These are phyloP conservation scores for Hybognathus amarus DNA, from an alignment of 2,797 vertebrate species.

Conservation along the genomic window DNA sequence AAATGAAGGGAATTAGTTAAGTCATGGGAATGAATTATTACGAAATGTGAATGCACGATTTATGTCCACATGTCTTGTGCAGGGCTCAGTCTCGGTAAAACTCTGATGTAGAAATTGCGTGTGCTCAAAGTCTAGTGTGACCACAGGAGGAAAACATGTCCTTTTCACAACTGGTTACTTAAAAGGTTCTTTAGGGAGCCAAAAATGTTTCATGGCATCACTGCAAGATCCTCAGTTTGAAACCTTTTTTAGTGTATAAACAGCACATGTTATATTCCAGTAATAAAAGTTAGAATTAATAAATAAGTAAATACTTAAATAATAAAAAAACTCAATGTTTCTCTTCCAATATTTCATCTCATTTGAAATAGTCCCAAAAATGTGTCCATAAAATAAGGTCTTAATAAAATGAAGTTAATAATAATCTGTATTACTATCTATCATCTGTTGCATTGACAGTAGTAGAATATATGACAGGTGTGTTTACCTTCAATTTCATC, in stretches of 20 bases:
- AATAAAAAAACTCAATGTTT: background rate
- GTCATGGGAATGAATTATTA: background rate
- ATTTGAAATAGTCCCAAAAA: background rate
- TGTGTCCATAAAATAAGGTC: background rate
- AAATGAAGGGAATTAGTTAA: background rate
- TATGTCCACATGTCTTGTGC: background rate
- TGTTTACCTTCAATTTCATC: slow-evolving; percentile 82
- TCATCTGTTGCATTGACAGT: background rate
- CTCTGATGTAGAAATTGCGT: background rate
- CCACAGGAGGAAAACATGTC: background rate
- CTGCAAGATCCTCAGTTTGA: background rate
- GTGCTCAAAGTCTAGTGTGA: background rate
- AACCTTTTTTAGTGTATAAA: background rate
- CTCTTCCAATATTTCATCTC: background rate
- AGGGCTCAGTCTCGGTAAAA: background rate
- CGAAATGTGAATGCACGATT: background rate
- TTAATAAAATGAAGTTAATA: background rate
- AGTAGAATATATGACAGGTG: background rate
- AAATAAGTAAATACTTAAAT: background rate
- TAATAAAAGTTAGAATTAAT: background rate
- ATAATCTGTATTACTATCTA: no score
- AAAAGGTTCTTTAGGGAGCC: background rate
- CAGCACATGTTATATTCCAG: background rate
- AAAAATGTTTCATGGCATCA: background rate
- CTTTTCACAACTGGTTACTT: background rate